phyloP scores from a whole-genome alignment of 2,888 invertebrate species.

The Stomorhina lunata region DNA sequence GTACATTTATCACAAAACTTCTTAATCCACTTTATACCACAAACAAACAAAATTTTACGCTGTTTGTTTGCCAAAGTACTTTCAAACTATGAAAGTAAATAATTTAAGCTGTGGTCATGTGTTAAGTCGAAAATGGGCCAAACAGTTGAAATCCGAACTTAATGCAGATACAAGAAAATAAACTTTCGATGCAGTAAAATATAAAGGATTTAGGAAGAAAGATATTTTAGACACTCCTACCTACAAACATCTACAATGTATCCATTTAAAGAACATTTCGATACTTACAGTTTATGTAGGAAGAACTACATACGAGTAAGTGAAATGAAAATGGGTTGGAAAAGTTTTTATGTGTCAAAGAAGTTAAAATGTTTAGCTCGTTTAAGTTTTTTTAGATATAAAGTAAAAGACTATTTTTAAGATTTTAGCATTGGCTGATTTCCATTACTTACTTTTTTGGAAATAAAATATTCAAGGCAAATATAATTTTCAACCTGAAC shows the following conservation, averaged over 20 bases:
- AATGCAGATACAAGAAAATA: conserved; percentile 38
- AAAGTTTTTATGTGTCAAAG: too few relatives aligned
- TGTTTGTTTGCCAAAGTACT: conserved; percentile 40
- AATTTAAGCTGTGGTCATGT: conserved; percentile 46
- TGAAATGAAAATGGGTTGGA: too few relatives aligned
- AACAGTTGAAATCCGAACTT: conserved; percentile 33
- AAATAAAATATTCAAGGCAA: too few relatives aligned
- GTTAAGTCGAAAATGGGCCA: conserved; percentile 48
- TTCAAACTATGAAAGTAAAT: too few relatives aligned
- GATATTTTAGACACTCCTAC: conserved; percentile 15
- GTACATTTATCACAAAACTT: too few relatives aligned
- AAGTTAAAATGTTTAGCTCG: too few relatives aligned
- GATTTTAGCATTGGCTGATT: too few relatives aligned
- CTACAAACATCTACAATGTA: not conserved
- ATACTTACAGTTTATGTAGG: not conserved
- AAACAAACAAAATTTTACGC: conserved; percentile 27
- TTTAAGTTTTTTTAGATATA: too few relatives aligned
- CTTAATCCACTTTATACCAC: conserved; percentile 28
- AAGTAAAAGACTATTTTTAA: too few relatives aligned
- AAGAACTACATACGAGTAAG: too few relatives aligned
- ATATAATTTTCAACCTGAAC: too few relatives aligned
- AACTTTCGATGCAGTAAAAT: conserved; percentile 53
- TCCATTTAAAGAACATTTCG: not conserved
- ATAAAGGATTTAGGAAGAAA: conserved; percentile 43
- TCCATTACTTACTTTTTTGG: too few relatives aligned